phyloP scores from a whole-genome alignment of 1,140 invertebrate species.

The Euwallacea fornicatus region DNA sequence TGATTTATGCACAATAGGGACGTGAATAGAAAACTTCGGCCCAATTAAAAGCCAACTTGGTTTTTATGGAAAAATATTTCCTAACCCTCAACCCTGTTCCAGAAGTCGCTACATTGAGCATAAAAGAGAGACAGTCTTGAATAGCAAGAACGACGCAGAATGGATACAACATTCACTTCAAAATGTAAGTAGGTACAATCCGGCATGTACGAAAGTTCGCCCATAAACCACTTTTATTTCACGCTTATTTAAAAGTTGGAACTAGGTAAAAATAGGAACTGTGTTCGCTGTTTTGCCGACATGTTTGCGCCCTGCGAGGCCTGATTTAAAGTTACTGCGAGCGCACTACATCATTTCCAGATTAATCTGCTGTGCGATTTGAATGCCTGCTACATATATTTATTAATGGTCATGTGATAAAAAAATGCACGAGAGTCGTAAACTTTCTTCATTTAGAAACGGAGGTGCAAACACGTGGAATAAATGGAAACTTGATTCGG shows the following conservation, averaged over 20 bases:
- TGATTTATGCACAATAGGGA: too few relatives aligned
- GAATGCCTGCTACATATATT: not conserved
- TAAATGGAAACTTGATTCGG: slow-evolving; percentile 1
- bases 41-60: too few relatives aligned
- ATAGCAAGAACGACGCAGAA: too few relatives aligned
- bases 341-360: not conserved
- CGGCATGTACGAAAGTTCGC: not conserved
- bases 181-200: too few relatives aligned
- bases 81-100: too few relatives aligned
- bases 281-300: not conserved
- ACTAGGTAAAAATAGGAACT: not conserved
- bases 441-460: not conserved
- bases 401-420: not conserved
- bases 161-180: too few relatives aligned
- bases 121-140: too few relatives aligned
- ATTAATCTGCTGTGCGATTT: not conserved
- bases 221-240: slow-evolving; percentile 4
- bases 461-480: not conserved
- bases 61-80: too few relatives aligned
- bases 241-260: slow-evolving; percentile 1
- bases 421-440: not conserved
- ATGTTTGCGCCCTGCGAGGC: not conserved
- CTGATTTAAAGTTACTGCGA: not conserved
- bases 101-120: too few relatives aligned
- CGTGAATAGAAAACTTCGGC: too few relatives aligned